Conservation (phyloP, 2,888 invertebrate species). For the Synergus gifuensis region DNA sequence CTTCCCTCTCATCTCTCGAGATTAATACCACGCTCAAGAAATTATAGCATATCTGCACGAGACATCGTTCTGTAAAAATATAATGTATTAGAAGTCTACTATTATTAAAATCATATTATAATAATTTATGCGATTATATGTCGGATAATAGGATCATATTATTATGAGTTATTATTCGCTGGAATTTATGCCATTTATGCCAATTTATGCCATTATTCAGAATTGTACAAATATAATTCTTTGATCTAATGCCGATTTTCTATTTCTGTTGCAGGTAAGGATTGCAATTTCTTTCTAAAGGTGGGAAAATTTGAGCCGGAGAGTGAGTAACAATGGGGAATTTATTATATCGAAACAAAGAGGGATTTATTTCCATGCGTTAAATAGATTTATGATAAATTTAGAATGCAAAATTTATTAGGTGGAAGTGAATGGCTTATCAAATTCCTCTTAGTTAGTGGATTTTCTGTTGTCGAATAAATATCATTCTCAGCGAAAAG, state of each 20-base stretch:
- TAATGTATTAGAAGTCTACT: slow-evolving; percentile 27
- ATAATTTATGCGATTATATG: slow-evolving; percentile 34
- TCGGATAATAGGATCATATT: slow-evolving; percentile 6
- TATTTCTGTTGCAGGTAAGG: slow-evolving; percentile 40
- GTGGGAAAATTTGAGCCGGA: background rate
- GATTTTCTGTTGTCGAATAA: slow-evolving; percentile 6
- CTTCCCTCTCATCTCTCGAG: slow-evolving; percentile 34
- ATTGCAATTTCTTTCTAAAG: background rate
- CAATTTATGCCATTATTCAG: background rate
- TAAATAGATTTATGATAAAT: background rate
- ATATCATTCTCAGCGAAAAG: slow-evolving; percentile 1
- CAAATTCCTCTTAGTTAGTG: background rate
- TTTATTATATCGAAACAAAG: background rate
- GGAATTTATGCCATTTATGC: slow-evolving; percentile 18
- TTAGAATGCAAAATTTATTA: background rate
- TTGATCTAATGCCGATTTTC: background rate
- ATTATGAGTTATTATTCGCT: slow-evolving; percentile 18
- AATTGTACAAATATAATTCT: background rate
- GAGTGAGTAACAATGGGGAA: background rate
- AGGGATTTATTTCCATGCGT: background rate
- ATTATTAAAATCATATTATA: slow-evolving; percentile 36
- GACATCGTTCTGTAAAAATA: slow-evolving; percentile 36
- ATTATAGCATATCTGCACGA: slow-evolving; percentile 39
- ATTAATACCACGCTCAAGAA: slow-evolving; percentile 23
- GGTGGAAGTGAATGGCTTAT: slow-evolving; percentile 10